Conservation (phyloP, 2,888 invertebrate genomes). For the Strigamia transsilvanica region DNA sequence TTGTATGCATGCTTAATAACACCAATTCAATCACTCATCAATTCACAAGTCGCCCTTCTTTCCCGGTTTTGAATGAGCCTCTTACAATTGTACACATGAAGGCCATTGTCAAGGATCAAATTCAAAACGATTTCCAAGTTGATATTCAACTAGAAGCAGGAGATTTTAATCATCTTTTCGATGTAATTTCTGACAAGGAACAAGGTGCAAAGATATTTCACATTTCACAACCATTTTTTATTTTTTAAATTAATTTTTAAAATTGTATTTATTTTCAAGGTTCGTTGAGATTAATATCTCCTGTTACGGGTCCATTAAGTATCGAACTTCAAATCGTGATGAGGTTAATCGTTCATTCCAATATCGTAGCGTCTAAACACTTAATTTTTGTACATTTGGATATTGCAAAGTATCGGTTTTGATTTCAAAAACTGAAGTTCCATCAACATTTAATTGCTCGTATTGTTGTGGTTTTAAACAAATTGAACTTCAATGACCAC, state of each 20-base stretch:
- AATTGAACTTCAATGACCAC: too few species aligned
- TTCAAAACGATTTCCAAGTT: conserved; percentile 13
- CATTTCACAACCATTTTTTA: not conserved
- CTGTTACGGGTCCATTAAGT: not conserved
- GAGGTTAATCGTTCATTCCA: conserved; percentile 24
- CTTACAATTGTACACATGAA: conserved; percentile 44
- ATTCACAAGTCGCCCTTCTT: conserved; percentile 42
- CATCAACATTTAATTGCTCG: too few species aligned
- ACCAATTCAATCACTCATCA: conserved; percentile 53
- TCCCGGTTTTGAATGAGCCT: conserved; percentile 32
- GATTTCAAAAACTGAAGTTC: not conserved
- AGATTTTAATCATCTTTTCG: conserved; percentile 12
- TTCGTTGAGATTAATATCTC: not conserved
- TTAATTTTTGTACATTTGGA: conserved; percentile 14
- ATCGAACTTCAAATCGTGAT: conserved; percentile 21
- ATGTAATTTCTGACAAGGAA: conserved; percentile 1
- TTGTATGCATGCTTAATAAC: conserved; percentile 49
- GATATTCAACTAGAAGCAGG: conserved; percentile 9
- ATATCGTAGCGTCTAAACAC: conserved; percentile 22
- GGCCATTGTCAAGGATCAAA: conserved; percentile 9
- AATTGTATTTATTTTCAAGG: not conserved
- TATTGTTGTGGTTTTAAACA: too few species aligned
- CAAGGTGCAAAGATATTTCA: not conserved
- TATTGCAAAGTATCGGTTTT: not conserved
- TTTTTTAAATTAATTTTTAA: not conserved